Conservation (phyloP, 2,113 vertebrate genomes). For the Ariopsis seemanni region DNA sequence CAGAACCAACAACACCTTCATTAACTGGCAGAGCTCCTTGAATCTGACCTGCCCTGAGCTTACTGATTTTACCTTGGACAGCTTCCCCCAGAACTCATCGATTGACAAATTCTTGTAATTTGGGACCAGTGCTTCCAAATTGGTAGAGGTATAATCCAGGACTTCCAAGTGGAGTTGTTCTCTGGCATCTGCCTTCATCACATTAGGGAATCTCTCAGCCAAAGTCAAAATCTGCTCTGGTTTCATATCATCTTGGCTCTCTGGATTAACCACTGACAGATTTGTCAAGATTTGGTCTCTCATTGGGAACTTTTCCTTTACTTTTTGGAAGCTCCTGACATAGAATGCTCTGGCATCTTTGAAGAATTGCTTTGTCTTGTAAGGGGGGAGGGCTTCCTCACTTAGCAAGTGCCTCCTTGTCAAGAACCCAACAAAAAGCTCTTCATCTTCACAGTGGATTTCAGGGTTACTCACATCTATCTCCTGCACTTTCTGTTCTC, state of each 20-base stretch:
- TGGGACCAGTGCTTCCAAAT: too few relatives aligned
- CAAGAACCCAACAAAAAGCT: slow-evolving; percentile 37
- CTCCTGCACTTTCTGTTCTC: too few relatives aligned
- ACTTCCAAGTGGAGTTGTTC: too few relatives aligned
- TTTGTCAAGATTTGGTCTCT: slow-evolving; percentile 54
- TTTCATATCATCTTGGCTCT: slow-evolving; percentile 47
- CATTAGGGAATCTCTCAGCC: slow-evolving; percentile 51
- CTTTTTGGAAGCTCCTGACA: slow-evolving; percentile 47
- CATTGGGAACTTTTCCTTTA: slow-evolving; percentile 53
- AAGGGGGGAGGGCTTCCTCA: slow-evolving; percentile 43
- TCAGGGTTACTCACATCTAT: too few relatives aligned
- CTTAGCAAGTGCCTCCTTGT: slow-evolving; percentile 36
- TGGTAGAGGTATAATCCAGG: too few relatives aligned
- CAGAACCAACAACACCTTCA: slow-evolving; percentile 10
- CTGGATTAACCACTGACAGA: slow-evolving; percentile 49
- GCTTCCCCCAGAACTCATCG: slow-evolving; percentile 45
- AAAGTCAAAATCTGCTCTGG: slow-evolving; percentile 46
- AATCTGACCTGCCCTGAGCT: slow-evolving; percentile 35
- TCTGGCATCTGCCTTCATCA: slow-evolving; percentile 36
- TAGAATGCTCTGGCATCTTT: slow-evolving; percentile 52
- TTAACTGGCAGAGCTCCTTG: neutral
- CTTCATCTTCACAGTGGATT: slow-evolving; percentile 14
- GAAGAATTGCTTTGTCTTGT: slow-evolving; percentile 48
- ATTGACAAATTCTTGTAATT: slow-evolving; percentile 46
- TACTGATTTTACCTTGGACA: slow-evolving; percentile 46